Percentiles rank a stretch among this genome's conserved stretches.
phyloP scores from a whole-genome alignment of 2,888 invertebrate genomes.

The Hartigia nigra region DNA sequence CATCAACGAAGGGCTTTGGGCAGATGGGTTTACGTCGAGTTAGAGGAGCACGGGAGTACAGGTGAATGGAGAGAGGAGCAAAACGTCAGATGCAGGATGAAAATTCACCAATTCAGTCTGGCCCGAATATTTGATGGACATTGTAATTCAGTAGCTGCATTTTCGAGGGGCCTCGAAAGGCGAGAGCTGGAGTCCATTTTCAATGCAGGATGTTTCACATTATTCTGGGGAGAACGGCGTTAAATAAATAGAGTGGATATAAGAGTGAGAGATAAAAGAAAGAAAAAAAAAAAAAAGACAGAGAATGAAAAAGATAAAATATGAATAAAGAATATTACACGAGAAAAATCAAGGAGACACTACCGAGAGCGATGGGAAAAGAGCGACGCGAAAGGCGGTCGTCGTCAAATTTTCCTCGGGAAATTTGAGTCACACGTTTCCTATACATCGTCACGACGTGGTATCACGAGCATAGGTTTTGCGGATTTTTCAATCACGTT shows the following conservation, averaged over 20 bases:
- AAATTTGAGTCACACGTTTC: not conserved
- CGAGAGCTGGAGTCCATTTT: not conserved
- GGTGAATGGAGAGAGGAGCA: not conserved
- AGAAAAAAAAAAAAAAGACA: conserved; percentile 12
- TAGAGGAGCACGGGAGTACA: not conserved
- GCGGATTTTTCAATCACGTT: conserved; percentile 57
- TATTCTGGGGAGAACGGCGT: not conserved
- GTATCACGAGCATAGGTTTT: not conserved
- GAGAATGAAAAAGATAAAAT: conserved; percentile 16
- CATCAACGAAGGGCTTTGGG: not conserved
- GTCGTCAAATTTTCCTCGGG: not conserved
- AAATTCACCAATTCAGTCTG: not conserved
- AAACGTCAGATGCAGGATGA: not conserved
- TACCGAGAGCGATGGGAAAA: conserved; percentile 3
- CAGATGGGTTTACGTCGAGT: not conserved
- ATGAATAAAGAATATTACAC: conserved; percentile 25
- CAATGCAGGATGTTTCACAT: not conserved
- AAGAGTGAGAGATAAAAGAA: conserved; percentile 3
- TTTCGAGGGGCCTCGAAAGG: not conserved
- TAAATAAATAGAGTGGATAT: not conserved
- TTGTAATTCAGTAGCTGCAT: not conserved
- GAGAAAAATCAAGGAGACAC: conserved; percentile 12
- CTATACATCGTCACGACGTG: not conserved
- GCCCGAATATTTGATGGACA: not conserved
- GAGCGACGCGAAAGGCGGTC: not conserved